Evolutionary conservation across 2,888 invertebrate species (phyloP).

Genomic region (Oxytorus armatus): DNA sequence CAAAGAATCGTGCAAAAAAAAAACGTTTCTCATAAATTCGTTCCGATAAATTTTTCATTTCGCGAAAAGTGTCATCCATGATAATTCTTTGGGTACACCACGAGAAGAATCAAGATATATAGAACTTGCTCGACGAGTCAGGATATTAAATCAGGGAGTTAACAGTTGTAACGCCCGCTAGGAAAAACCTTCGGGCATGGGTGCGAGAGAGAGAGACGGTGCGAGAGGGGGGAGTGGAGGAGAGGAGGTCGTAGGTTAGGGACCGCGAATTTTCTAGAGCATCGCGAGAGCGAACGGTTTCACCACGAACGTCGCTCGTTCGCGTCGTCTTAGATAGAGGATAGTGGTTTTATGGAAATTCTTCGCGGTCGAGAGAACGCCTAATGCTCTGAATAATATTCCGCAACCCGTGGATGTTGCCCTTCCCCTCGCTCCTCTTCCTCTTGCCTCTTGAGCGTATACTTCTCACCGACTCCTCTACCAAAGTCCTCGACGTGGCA

Average conservation of each 20-base stretch:
- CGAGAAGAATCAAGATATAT: not conserved
- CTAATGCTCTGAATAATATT: constrained; percentile 83
- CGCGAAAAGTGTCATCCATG: constrained; percentile 30
- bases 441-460: constrained; percentile 56
- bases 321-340: constrained; percentile 77
- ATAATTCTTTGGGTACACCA: constrained; percentile 40
- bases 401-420: constrained; percentile 74
- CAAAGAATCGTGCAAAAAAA: not conserved
- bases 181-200: constrained; percentile 46
- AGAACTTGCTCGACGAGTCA: constrained; percentile 28
- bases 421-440: too few species aligned
- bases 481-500: constrained; percentile 55
- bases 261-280: constrained; percentile 21
- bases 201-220: too few species aligned
- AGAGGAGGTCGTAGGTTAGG: constrained; percentile 47
- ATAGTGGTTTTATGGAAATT: constrained; percentile 83
- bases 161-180: constrained; percentile 70
- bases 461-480: constrained; percentile 61
- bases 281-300: constrained; percentile 27
- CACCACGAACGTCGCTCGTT: constrained; percentile 47
- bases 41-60: constrained; percentile 8
- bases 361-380: constrained; percentile 77
- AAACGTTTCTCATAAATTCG: constrained; percentile 16
- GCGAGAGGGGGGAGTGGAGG: too few species aligned
- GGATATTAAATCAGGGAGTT: constrained; percentile 72